Evolutionary conservation across 1,140 invertebrate species (phyloP).

Genomic region (Drosophila pruinosa): DNA sequence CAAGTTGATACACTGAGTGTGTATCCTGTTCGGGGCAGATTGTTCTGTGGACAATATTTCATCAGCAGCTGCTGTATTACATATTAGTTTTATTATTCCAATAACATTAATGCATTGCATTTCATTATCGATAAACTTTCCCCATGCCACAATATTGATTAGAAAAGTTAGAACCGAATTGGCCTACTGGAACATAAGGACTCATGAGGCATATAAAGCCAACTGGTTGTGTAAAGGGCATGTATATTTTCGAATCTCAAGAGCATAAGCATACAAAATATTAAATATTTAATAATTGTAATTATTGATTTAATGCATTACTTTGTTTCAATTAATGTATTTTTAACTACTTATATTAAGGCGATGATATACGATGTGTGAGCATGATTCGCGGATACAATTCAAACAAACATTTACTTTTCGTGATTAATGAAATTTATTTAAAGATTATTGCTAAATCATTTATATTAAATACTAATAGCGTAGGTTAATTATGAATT

Average conservation of each 20-base stretch:
- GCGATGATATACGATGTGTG: background rate
- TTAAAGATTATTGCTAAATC: conserved; percentile 35
- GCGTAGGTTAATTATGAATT: conserved; percentile 8
- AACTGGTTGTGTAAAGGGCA: background rate
- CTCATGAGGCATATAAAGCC: no score
- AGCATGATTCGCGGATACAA: conserved; percentile 17
- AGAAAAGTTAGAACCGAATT: conserved; percentile 26
- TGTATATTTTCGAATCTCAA: background rate
- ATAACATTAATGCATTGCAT: conserved; percentile 72
- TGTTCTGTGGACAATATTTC: conserved; percentile 75
- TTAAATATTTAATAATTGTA: background rate
- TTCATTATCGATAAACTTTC: conserved; percentile 75
- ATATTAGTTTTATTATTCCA: conserved; percentile 77
- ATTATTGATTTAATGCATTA: background rate
- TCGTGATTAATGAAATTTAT: conserved; percentile 44
- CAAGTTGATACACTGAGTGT: conserved; percentile 3
- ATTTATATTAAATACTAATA: conserved; percentile 4
- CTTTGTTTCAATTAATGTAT: conserved; percentile 31
- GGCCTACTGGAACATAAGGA: no score
- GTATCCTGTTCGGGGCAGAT: conserved; percentile 47
- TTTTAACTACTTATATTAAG: conserved; percentile 42
- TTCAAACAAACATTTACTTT: background rate
- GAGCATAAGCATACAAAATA: no score
- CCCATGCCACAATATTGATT: conserved; percentile 20
- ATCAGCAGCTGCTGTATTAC: conserved; percentile 63